These are phyloP conservation scores for Iguana delicatissima DNA, from an alignment of 2,797 vertebrate species.

Conservation along the genomic window DNA sequence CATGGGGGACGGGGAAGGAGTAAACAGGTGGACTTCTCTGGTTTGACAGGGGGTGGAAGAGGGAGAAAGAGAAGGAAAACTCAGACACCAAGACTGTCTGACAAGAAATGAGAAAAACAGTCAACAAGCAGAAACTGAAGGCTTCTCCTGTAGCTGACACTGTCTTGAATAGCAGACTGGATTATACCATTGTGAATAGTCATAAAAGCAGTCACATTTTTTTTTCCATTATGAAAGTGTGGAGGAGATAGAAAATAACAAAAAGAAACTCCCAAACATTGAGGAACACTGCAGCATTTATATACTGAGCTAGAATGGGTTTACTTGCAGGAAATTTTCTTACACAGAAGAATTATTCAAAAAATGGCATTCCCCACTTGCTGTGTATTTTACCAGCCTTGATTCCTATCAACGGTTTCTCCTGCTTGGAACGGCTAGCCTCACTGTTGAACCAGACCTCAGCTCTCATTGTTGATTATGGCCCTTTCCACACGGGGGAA, in stretches of 20 bases:
- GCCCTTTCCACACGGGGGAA: too few species aligned
- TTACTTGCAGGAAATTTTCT: neutral
- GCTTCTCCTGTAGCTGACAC: neutral
- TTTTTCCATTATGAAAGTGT: neutral
- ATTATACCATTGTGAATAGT: neutral
- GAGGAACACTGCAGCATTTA: neutral
- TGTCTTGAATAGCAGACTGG: neutral
- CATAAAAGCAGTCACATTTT: neutral
- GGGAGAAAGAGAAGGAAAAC: too few species aligned
- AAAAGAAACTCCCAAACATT: neutral
- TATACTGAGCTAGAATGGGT: neutral
- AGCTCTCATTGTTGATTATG: neutral
- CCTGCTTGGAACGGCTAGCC: neutral
- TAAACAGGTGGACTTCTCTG: accelerated
- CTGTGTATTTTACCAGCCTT: neutral
- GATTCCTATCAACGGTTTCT: neutral
- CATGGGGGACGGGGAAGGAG: neutral
- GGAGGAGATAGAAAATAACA: neutral
- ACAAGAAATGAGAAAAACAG: neutral
- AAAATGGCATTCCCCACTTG: neutral
- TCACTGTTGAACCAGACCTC: neutral
- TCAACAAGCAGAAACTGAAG: neutral
- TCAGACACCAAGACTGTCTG: neutral
- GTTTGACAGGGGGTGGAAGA: neutral
- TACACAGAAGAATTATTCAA: too few species aligned